phyloP scores from a whole-genome alignment of 2,888 invertebrate genomes.

The Spilosoma lubricipeda region DNA sequence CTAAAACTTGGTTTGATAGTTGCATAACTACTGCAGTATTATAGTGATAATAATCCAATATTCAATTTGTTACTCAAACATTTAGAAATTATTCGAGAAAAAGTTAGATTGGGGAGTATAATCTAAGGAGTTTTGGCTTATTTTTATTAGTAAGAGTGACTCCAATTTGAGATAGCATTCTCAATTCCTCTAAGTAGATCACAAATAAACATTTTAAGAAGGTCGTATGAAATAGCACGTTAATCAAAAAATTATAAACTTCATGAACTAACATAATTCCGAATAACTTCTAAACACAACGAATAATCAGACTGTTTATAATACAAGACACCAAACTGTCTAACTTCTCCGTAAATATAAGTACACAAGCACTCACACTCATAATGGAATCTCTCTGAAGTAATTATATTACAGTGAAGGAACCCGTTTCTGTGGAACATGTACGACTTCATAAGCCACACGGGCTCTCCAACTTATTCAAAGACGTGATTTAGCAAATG shows the following conservation, averaged over 20 bases:
- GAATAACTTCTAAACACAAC: background rate
- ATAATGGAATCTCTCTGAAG: constrained; percentile 24
- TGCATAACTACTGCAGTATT: no score
- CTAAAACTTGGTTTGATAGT: no score
- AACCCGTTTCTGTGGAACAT: constrained; percentile 33
- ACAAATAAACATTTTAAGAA: no score
- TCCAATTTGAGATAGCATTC: no score
- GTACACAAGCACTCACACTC: constrained; percentile 12
- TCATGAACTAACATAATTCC: background rate
- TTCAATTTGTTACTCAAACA: no score
- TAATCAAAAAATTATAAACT: background rate
- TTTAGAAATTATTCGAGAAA: no score
- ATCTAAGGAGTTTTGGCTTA: no score
- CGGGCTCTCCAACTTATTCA: constrained; percentile 34
- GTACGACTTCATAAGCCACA: constrained; percentile 44
- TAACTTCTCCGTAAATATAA: constrained; percentile 15
- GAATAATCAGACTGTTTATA: constrained; percentile 10
- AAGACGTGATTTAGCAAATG: constrained; percentile 24
- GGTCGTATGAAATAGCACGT: background rate
- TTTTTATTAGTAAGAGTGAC: no score
- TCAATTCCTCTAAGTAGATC: no score
- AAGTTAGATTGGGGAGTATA: no score
- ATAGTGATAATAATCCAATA: no score
- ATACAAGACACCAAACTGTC: constrained; percentile 5
- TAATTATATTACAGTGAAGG: constrained; percentile 43